Evolutionary conservation across 2,797 vertebrate species (phyloP).

Genomic region (Darevskia mixta): DNA sequence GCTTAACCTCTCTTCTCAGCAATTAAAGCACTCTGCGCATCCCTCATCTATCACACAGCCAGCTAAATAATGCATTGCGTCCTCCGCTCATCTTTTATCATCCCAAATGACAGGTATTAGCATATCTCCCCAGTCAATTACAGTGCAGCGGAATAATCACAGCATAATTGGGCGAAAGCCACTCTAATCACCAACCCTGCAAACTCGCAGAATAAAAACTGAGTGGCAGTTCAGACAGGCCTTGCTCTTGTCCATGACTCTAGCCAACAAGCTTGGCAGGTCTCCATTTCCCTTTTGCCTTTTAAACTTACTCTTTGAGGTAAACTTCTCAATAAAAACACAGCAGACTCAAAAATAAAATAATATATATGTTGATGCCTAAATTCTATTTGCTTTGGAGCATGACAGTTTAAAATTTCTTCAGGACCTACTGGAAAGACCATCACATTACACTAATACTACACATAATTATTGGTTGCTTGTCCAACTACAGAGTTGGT

Average conservation of each 20-base stretch:
- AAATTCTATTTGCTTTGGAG: constrained; percentile 43
- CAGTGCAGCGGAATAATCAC: constrained; percentile 97
- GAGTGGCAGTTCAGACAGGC: constrained; percentile 90
- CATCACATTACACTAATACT: constrained; percentile 46
- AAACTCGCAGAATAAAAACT: constrained; percentile 88
- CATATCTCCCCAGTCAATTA: constrained; percentile 99
- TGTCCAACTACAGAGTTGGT: neutral
- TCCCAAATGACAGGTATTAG: constrained; percentile 99
- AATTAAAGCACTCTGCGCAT: constrained; percentile 98
- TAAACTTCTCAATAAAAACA: constrained; percentile 61
- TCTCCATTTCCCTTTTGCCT: constrained; percentile 75
- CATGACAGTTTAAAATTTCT: neutral
- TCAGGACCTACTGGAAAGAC: constrained; percentile 45
- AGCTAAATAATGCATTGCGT: constrained; percentile 98
- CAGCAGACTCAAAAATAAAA: constrained; percentile 14
- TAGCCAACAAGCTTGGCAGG: constrained; percentile 79
- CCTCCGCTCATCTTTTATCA: constrained; percentile 98
- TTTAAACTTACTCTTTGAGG: constrained; percentile 70
- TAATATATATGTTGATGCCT: neutral
- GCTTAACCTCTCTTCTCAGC: constrained; percentile 99
- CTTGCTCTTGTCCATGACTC: constrained; percentile 84
- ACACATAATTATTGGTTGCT: neutral
- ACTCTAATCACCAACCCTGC: constrained; percentile 95
- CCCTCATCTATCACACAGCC: constrained; percentile 98
- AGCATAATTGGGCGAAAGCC: constrained; percentile 99